Conservation (phyloP, 2,113 vertebrate genomes). For the Canis aureus region DNA sequence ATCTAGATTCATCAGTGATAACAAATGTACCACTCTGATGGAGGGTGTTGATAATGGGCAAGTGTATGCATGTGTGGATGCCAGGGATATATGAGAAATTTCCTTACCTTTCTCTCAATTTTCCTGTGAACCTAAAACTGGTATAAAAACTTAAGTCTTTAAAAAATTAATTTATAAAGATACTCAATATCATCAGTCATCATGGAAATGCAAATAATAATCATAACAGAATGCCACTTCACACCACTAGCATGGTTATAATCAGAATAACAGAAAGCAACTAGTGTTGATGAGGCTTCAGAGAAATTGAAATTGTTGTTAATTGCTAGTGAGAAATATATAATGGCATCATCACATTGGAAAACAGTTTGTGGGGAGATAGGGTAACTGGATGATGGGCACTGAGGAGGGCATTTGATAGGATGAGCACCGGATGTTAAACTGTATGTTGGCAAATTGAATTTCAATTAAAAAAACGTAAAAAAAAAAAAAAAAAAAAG, state of each 20-base stretch:
- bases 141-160: neutral
- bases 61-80: neutral
- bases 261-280: neutral
- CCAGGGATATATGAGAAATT: neutral
- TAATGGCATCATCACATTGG: neutral
- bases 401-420: too few species aligned
- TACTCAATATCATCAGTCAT: neutral
- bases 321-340: neutral
- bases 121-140: neutral
- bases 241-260: neutral
- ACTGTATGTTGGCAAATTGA: too few species aligned
- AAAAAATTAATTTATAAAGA: neutral
- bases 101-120: neutral
- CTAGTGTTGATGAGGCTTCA: neutral
- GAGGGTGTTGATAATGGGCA: neutral
- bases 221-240: neutral
- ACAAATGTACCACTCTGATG: neutral
- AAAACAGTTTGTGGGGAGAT: neutral
- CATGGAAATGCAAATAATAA: neutral
- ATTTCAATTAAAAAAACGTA: too few species aligned
- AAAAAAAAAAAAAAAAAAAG: neutral
- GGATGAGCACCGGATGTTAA: too few species aligned
- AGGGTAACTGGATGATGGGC: too few species aligned
- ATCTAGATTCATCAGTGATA: neutral
- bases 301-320: neutral